Evolutionary conservation across 2,797 vertebrate genomes (phyloP).

Genomic region (Myotis daubentonii): DNA sequence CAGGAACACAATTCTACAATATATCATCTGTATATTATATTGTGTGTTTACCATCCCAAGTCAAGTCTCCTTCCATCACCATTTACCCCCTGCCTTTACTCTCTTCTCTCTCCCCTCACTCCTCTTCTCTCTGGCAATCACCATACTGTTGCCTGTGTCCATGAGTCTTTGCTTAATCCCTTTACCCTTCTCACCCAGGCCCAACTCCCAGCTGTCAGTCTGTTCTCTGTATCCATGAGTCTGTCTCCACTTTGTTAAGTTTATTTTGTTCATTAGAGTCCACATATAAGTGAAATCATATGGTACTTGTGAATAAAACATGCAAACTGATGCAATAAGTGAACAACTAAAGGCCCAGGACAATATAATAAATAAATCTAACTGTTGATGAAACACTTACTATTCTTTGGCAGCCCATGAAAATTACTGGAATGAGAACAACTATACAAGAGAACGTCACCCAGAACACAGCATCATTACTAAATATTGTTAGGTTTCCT

Average conservation of each 20-base stretch:
- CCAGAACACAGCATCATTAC: slow-evolving; percentile 92
- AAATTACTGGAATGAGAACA: slow-evolving; percentile 88
- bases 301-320: not conserved
- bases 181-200: not conserved
- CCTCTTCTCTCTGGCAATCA: not conserved
- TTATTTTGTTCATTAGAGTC: not conserved
- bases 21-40: not conserved
- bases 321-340: not conserved
- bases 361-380: not conserved
- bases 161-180: not conserved
- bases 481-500: slow-evolving; percentile 91
- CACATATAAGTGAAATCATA: not conserved
- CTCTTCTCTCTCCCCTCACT: not conserved
- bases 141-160: not conserved
- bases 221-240: not conserved
- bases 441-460: slow-evolving; percentile 90
- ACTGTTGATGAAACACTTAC: slow-evolving; percentile 84
- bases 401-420: slow-evolving; percentile 92
- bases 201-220: not conserved
- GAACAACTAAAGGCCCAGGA: not conserved
- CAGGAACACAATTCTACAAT: not conserved
- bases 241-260: not conserved
- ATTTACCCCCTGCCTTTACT: not conserved
- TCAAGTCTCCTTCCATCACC: not conserved
- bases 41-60: not conserved